Evolutionary conservation across 2,888 invertebrate species (phyloP), one percentile per base, ranked within the genome.

Genomic region (Entomobrya multifasciata): DNA sequence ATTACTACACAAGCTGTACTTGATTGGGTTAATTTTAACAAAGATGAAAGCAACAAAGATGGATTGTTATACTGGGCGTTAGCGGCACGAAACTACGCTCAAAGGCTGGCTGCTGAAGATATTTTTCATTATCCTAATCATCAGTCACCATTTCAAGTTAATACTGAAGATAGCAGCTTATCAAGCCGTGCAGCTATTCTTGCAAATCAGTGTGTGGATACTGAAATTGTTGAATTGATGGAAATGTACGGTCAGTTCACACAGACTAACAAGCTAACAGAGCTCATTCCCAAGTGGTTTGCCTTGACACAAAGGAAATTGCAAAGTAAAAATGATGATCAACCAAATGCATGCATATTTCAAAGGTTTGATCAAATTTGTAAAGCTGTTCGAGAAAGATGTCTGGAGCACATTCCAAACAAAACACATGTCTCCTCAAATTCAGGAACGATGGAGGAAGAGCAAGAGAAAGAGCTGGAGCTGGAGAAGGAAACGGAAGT

Each of bases 41-140:
- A 76, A 13, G 20, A 52, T 4, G 49, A 85, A 6, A 74, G 74
- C 25, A 78, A 87, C 11, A 74, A 86, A 17, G 87, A 90, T 0
- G 89, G 90, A 49, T 72, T 90, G 4, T 44, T 89, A 1, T 79
- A 89, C 49, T 90, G 89, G 90, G 86, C 89, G 0, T 27, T 67
- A 17, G 82, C 88, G 36, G 90, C 85, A 0, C 81, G 80, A 1
- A 87, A 86, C 44, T 87, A 89, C 55, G 65, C 83, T 4, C 87
- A 85, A 80, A 87, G 87, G 49, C 11, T 83, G n/a, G 80, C 84
- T 10, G 89, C 89, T 1, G 85, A 87, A 17, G 76, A 70, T 0
- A 82, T 87, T 0, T 89, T 78, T n/a, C n/a, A n/a, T n/a, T n/a
- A n/a, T n/a, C n/a, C n/a, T 0, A 25, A 2, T 0, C 2, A 44